phyloP scores from a whole-genome alignment of 2,888 invertebrate species.

The Perithous albicinctus region DNA sequence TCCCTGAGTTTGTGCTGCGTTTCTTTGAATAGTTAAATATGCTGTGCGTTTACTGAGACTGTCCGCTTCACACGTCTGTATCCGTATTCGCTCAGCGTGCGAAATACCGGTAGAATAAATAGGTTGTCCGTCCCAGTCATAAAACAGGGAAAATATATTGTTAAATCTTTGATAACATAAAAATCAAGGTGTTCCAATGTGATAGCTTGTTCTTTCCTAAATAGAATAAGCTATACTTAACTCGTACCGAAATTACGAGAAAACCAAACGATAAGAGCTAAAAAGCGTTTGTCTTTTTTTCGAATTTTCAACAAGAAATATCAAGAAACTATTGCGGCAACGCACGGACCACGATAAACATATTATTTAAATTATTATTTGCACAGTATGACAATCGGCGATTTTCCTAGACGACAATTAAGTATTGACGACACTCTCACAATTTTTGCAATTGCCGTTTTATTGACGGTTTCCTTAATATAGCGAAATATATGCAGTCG shows the following conservation, averaged over 20 bases:
- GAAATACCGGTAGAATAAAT: not conserved
- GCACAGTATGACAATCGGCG: too few relatives aligned
- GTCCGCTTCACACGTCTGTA: not conserved
- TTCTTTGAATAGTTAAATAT: too few relatives aligned
- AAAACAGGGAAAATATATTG: too few relatives aligned
- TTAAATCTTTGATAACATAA: too few relatives aligned
- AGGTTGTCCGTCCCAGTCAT: not conserved
- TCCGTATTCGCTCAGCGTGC: not conserved
- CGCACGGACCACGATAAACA: not conserved
- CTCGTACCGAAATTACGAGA: not conserved
- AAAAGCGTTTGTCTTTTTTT: not conserved
- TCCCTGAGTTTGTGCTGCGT: too few relatives aligned
- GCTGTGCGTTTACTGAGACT: not conserved
- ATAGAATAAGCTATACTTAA: not conserved
- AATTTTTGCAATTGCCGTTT: too few relatives aligned
- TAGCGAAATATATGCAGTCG: too few relatives aligned
- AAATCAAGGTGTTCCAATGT: not conserved
- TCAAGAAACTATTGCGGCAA: not conserved
- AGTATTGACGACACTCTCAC: too few relatives aligned
- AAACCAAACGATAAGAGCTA: not conserved
- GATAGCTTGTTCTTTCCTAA: not conserved
- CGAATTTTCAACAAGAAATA: conserved; percentile 1
- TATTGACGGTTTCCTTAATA: too few relatives aligned
- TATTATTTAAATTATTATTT: too few relatives aligned
- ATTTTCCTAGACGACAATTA: too few relatives aligned